These are phyloP conservation scores for Orius insidiosus DNA, from an alignment of 1,140 invertebrate species.

Conservation along the genomic window DNA sequence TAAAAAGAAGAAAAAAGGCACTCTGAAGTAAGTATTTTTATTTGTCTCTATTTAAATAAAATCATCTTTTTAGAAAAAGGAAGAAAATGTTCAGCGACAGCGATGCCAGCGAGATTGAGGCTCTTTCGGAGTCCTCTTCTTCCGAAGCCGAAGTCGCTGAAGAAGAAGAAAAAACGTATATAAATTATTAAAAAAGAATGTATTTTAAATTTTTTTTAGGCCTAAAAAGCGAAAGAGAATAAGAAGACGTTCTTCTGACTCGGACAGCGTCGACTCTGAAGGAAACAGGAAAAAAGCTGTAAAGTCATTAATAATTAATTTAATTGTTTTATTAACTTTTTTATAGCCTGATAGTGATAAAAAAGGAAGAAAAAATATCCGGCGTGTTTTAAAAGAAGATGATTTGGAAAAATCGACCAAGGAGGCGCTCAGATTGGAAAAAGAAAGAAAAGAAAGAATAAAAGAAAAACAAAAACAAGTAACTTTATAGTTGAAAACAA, in stretches of 20 bases:
- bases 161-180: no score
- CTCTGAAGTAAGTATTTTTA: no score
- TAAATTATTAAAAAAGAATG: no score
- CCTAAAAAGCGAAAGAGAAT: neutral
- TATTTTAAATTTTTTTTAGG: no score
- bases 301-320: no score
- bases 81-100: no score
- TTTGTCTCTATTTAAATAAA: no score
- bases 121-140: no score
- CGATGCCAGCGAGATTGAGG: no score
- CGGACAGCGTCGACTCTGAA: neutral
- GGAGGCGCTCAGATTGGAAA: slow-evolving; percentile 74
- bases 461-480: slow-evolving; percentile 67
- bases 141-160: no score
- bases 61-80: no score
- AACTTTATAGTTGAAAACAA: slow-evolving; percentile 13
- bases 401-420: slow-evolving; percentile 65
- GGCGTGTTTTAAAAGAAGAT: slow-evolving; percentile 62
- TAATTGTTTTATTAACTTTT: neutral
- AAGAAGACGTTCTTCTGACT: neutral
- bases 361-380: slow-evolving; percentile 60
- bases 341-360: slow-evolving; percentile 17
- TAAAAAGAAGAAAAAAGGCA: no score
- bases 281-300: neutral
- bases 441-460: slow-evolving; percentile 71